phyloP scores from a whole-genome alignment of 2,888 invertebrate species.

The Calameuta filiformis region DNA sequence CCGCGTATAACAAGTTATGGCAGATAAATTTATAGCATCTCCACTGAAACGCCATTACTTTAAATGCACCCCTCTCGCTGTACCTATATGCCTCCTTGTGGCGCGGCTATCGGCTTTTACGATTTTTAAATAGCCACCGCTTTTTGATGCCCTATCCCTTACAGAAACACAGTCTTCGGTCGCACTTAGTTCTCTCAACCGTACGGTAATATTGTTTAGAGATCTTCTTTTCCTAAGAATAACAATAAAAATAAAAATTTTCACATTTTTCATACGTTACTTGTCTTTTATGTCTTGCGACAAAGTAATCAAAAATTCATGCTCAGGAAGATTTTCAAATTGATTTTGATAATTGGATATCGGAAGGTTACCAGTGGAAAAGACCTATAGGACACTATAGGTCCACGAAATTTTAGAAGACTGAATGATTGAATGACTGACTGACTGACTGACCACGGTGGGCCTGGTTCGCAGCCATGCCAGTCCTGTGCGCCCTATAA shows the following conservation, averaged over 20 bases:
- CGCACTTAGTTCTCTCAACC: not conserved
- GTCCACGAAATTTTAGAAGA: not conserved
- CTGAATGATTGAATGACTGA: not conserved
- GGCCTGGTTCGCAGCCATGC: constrained; percentile 44
- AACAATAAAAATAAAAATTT: not conserved
- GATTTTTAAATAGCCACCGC: constrained; percentile 60
- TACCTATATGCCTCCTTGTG: constrained; percentile 11
- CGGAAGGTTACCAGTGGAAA: not conserved
- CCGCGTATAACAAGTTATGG: constrained; percentile 66
- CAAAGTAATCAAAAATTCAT: not conserved
- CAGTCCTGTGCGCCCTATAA: constrained; percentile 42
- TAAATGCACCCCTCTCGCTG: constrained; percentile 29
- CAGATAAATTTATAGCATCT: constrained; percentile 67
- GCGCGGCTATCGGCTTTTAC: constrained; percentile 59
- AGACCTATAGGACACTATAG: not conserved
- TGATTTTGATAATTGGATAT: not conserved
- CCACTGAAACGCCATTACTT: constrained; percentile 66
- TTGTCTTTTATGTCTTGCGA: not conserved
- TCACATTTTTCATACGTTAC: not conserved
- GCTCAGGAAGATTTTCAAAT: not conserved
- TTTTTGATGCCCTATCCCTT: constrained; percentile 17
- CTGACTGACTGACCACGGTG: constrained; percentile 38
- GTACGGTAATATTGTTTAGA: not conserved
- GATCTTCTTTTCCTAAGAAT: not conserved
- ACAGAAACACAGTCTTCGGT: constrained; percentile 5